These are phyloP conservation scores for Calameuta idolon DNA, from an alignment of 2,888 invertebrate genomes.

Conservation along the genomic window DNA sequence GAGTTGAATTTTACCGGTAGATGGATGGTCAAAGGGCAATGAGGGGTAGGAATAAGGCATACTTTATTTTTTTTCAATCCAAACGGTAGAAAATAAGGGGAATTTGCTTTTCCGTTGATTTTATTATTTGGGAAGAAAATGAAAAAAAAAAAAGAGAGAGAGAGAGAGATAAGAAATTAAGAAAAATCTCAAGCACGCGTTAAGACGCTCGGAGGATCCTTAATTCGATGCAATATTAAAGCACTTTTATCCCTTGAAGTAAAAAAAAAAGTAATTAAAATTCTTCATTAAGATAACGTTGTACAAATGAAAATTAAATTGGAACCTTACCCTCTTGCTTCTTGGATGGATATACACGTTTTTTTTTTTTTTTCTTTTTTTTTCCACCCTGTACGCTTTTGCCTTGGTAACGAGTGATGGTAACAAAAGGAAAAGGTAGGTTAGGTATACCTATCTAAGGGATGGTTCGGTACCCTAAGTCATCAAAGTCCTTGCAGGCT, in stretches of 20 bases:
- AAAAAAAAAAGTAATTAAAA: conserved; percentile 50
- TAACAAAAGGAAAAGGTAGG: no score
- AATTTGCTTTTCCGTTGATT: conserved; percentile 1
- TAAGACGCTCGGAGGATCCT: not conserved
- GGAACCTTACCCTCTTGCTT: conserved; percentile 5
- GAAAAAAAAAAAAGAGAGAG: not conserved
- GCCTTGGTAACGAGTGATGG: no score
- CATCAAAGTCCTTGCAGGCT: no score
- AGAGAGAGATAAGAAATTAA: not conserved
- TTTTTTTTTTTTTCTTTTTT: conserved; percentile 1
- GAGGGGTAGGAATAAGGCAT: no score
- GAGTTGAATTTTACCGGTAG: no score
- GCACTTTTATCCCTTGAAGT: not conserved
- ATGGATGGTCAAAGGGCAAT: no score
- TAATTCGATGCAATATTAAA: conserved; percentile 2
- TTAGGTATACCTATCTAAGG: not conserved
- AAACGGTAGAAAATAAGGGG: not conserved
- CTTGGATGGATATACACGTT: not conserved
- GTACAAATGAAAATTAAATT: conserved; percentile 55
- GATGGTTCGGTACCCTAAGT: not conserved
- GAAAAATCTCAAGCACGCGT: not conserved
- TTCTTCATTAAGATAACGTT: conserved; percentile 50
- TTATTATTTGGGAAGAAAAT: not conserved
- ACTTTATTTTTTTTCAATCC: no score
- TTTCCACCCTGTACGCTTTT: not conserved